These are phyloP conservation scores for Pycnomerus fuliginosus DNA, from an alignment of 2,888 invertebrate genomes.

Conservation along the genomic window DNA sequence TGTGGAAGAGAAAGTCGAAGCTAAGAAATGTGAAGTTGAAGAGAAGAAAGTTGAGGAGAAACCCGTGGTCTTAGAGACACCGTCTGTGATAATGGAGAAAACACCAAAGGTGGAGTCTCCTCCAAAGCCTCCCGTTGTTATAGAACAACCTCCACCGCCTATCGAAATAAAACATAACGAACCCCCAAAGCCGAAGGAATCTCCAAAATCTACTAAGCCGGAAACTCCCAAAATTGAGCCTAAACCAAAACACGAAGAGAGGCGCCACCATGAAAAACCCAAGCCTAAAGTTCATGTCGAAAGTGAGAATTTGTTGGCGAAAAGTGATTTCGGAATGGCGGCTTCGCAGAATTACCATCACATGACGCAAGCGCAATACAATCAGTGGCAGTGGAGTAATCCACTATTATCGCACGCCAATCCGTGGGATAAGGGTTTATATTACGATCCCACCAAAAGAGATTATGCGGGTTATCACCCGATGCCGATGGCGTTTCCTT, in stretches of 20 bases:
- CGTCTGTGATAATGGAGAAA: slow-evolving; percentile 8
- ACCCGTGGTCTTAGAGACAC: not conserved
- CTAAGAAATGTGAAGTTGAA: slow-evolving; percentile 7
- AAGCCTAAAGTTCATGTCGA: slow-evolving; percentile 36
- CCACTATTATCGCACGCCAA: too few relatives aligned
- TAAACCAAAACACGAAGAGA: slow-evolving; percentile 34
- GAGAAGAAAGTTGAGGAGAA: not conserved
- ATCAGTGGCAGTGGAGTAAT: slow-evolving; percentile 64
- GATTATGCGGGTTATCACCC: slow-evolving; percentile 46
- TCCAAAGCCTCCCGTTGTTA: not conserved
- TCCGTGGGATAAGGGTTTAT: slow-evolving; percentile 61
- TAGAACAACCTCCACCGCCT: not conserved
- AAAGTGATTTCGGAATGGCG: slow-evolving; percentile 66
- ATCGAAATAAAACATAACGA: too few relatives aligned
- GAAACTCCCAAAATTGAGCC: slow-evolving; percentile 10
- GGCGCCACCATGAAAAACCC: slow-evolving; percentile 35
- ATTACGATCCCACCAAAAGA: slow-evolving; percentile 58
- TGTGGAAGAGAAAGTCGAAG: slow-evolving; percentile 9
- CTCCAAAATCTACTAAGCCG: slow-evolving; percentile 3
- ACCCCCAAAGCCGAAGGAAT: not conserved
- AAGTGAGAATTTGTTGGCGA: slow-evolving; percentile 50
- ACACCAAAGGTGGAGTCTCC: slow-evolving; percentile 1
- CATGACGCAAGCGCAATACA: slow-evolving; percentile 59
- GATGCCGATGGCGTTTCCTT: slow-evolving; percentile 46
- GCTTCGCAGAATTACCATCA: slow-evolving; percentile 67